Evolutionary conservation across 1,140 invertebrate genomes (phyloP).

Genomic region (Grapholita molesta): DNA sequence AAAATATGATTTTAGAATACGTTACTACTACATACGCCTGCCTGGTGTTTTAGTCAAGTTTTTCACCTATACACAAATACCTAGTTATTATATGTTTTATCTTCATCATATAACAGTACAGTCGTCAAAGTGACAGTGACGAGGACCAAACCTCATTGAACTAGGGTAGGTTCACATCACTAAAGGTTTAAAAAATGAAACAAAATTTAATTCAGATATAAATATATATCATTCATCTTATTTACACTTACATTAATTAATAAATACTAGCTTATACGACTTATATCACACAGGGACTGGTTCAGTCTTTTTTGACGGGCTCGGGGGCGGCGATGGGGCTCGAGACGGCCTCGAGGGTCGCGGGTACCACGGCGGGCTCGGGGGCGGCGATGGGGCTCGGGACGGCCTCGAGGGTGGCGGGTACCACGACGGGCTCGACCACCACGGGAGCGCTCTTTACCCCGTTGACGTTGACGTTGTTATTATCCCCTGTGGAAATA

Average conservation of each 20-base stretch:
- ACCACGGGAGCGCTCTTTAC: conserved; percentile 27
- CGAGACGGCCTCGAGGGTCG: conserved; percentile 15
- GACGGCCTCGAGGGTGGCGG: conserved; percentile 4
- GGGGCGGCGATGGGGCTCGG: not conserved
- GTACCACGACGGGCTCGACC: not conserved
- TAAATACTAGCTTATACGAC: conserved; percentile 13
- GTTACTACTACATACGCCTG: too few relatives aligned
- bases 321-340: conserved; percentile 22
- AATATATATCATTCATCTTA: conserved; percentile 1
- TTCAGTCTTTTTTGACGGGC: conserved; percentile 46
- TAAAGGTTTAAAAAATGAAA: too few relatives aligned
- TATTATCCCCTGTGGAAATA: conserved; percentile 48
- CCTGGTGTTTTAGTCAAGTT: too few relatives aligned
- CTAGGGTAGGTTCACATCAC: too few relatives aligned
- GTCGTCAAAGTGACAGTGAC: too few relatives aligned
- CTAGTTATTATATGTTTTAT: too few relatives aligned
- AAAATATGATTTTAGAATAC: too few relatives aligned
- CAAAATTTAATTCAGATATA: conserved; percentile 6
- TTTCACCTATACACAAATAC: too few relatives aligned
- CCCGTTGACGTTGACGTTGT: conserved; percentile 36
- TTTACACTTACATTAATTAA: not conserved
- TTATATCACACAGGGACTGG: conserved; percentile 29
- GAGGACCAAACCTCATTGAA: too few relatives aligned
- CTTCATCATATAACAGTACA: too few relatives aligned
- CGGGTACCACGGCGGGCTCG: not conserved